phyloP scores from a whole-genome alignment of 2,797 vertebrate genomes.

The Sparidentex hasta region DNA sequence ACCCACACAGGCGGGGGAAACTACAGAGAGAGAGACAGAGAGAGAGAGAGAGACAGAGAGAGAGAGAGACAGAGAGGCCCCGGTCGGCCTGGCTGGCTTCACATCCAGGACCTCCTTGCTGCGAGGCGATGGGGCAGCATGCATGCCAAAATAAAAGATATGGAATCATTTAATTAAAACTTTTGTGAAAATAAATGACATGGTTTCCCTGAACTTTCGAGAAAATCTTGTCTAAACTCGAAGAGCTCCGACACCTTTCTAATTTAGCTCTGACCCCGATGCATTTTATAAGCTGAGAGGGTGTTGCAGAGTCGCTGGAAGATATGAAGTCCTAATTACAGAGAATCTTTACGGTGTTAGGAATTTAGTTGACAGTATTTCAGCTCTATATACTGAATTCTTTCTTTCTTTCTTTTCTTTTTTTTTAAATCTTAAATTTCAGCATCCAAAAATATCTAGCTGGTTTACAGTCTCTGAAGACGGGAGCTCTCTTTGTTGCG shows the following conservation, averaged over 20 bases:
- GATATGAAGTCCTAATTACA: constrained; percentile 6
- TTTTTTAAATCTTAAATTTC: constrained; percentile 8
- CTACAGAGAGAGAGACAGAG: constrained; percentile 29
- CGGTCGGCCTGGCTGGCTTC: background rate
- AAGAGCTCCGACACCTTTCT: background rate
- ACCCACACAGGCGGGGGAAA: background rate
- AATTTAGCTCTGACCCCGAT: constrained; percentile 17
- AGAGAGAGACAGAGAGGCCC: constrained; percentile 17
- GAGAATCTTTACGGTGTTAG: background rate
- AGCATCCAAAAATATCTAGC: constrained; percentile 19
- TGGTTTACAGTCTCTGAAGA: constrained; percentile 24
- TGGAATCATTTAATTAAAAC: background rate
- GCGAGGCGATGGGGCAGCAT: background rate
- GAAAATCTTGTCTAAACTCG: background rate
- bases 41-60: constrained; percentile 3
- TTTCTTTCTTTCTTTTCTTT: no score
- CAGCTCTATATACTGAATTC: no score
- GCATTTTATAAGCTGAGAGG: background rate
- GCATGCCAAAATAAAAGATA: constrained; percentile 8
- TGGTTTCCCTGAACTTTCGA: background rate
- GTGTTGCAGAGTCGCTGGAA: background rate
- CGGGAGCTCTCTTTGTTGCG: constrained; percentile 22
- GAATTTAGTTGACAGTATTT: no score
- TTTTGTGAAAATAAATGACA: background rate
- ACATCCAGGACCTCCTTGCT: constrained; percentile 7